Evolutionary conservation across 2,888 invertebrate species (phyloP).

Genomic region (Hetaerina titia): DNA sequence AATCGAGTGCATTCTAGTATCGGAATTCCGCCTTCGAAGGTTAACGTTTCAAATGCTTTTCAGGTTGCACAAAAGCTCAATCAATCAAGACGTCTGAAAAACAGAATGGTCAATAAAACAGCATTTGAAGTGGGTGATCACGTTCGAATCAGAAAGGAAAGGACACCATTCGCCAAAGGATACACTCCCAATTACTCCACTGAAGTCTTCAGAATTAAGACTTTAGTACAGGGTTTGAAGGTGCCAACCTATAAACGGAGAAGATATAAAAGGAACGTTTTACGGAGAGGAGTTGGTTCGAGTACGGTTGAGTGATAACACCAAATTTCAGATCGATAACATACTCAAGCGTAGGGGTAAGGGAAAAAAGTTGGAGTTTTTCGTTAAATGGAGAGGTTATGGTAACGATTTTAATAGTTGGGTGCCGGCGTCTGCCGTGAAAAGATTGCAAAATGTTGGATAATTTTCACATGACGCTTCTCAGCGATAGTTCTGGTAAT

Average conservation of each 20-base stretch:
- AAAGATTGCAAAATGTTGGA: too few relatives aligned
- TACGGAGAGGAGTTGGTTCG: neutral
- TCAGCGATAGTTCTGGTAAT: too few relatives aligned
- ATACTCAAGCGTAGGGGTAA: neutral
- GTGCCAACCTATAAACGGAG: neutral
- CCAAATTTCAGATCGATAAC: neutral
- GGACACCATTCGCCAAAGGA: neutral
- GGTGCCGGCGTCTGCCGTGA: neutral
- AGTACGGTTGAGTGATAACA: neutral
- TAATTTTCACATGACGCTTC: too few relatives aligned
- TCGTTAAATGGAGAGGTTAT: neutral
- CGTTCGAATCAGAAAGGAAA: neutral
- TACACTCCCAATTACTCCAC: neutral
- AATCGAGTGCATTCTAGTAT: conserved; percentile 70
- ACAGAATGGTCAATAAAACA: neutral
- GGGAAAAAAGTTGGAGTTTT: neutral
- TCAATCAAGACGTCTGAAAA: too few relatives aligned
- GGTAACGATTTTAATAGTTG: neutral
- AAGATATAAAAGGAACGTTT: neutral
- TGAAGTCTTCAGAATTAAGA: neutral
- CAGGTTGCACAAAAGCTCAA: neutral
- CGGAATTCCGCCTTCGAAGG: conserved; percentile 39
- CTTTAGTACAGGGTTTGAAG: neutral
- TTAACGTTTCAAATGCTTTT: conserved; percentile 61
- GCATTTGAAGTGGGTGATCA: too few relatives aligned